Evolutionary conservation across 2,113 vertebrate species (phyloP), one percentile per base, ranked within the genome.

Genomic region (Scalopus aquaticus): DNA sequence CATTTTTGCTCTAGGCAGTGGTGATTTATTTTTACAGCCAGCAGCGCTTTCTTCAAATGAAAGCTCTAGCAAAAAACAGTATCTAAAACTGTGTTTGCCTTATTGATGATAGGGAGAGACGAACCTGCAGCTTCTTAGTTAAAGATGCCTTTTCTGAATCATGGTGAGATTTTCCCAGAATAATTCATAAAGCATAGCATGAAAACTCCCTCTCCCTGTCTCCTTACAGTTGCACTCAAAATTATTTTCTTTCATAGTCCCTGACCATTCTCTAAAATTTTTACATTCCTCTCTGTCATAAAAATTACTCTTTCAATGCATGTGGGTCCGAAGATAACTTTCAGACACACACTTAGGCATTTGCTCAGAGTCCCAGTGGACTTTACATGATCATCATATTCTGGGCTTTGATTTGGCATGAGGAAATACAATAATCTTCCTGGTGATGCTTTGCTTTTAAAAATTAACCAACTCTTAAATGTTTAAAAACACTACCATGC

Each of bases 401-500:
- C 42, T 69, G 11, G 13, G 26, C 69, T 90, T 92, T 73, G 32
- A 56, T 28, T 88, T 56, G 32, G 24, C 37, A 67, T 32, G 88
- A 84, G 72, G 89, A 95, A 51, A 79, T n/a, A 81, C 95, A 96
- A 80, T 35, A 78, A 6, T 51, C 15, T 26, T 11, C 32, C 4
- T 60, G 20, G 3, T 64, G 6, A 90, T 8, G 56, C 15, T 94
- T 74, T 84, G 32, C 17, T 19, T 90, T 87, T 88, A 78, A 69
- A 85, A 44, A 6, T 51, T 35, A 88, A 69, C 4, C 39, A 54
- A 44, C 77, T 93, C 81, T 92, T 88, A 15, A 87, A 11, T 62
- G 30, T 12, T 44, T 82, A 96, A 90, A 72, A 24, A 86, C 62
- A n/a, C n/a, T n/a, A n/a, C n/a, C n/a, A n/a, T n/a, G n/a, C n/a